These are phyloP conservation scores for Chironomus tepperi DNA, from an alignment of 1,140 invertebrate species.

Conservation along the genomic window DNA sequence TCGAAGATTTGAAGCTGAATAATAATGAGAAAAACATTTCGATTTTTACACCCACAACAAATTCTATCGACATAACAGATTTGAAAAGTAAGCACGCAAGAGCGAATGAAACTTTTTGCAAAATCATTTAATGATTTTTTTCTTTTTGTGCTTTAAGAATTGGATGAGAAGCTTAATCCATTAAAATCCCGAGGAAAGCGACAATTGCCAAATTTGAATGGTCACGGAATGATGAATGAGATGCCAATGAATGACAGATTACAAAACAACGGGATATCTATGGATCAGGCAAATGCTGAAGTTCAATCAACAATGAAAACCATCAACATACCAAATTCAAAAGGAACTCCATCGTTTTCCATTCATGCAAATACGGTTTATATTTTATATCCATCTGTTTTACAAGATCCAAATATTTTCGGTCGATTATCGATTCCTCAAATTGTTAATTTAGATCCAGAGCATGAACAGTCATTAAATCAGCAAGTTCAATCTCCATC, in stretches of 20 bases:
- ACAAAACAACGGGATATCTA: neutral
- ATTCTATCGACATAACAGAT: too few species aligned
- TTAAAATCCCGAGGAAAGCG: neutral
- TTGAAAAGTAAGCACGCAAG: too few species aligned
- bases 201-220: neutral
- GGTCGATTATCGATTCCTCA: neutral
- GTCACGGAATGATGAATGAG: neutral
- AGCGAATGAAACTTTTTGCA: too few species aligned
- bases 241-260: neutral
- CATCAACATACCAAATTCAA: neutral
- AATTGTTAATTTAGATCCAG: neutral
- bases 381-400: conserved; percentile 1
- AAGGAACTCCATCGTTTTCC: neutral
- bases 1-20: too few species aligned
- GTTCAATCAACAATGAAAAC: neutral
- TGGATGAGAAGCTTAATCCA: too few species aligned
- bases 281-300: neutral
- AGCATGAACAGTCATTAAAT: neutral
- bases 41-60: too few species aligned
- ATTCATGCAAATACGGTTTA: neutral
- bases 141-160: too few species aligned
- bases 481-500: neutral
- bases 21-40: too few species aligned
- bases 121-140: too few species aligned
- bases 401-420: conserved; percentile 20